Conservation (phyloP, 2,113 vertebrate genomes). For the Brachyistius frenatus region DNA sequence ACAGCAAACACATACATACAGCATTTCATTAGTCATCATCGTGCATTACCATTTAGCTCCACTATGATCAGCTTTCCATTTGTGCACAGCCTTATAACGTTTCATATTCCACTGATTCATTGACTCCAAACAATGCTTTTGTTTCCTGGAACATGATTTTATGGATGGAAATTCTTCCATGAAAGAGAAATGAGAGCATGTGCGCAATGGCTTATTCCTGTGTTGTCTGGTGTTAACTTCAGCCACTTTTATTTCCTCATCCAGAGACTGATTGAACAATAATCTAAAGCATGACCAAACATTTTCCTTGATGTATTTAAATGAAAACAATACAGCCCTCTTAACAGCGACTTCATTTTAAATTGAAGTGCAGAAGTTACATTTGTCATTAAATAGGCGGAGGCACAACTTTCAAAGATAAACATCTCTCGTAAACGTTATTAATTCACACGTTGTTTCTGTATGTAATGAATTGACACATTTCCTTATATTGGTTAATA, state of each 20-base stretch:
- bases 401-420: not conserved
- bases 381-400: not conserved
- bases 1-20: too few relatives aligned
- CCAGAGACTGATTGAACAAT: not conserved
- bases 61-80: constrained; percentile 35
- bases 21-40: constrained; percentile 18
- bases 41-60: constrained; percentile 6
- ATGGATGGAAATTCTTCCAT: constrained; percentile 51
- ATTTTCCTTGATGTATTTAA: constrained; percentile 18
- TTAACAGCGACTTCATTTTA: not conserved
- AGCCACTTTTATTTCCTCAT: not conserved
- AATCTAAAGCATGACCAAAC: not conserved
- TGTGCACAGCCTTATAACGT: constrained; percentile 27
- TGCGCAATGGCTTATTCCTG: constrained; percentile 15
- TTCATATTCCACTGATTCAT: constrained; percentile 53
- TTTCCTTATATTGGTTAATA: too few relatives aligned
- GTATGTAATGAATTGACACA: not conserved
- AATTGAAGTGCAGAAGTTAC: not conserved
- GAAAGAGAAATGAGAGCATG: constrained; percentile 22
- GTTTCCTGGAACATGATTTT: constrained; percentile 56
- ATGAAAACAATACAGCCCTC: constrained; percentile 15
- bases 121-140: constrained; percentile 44
- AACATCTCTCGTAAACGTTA: not conserved
- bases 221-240: constrained; percentile 44
- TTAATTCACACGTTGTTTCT: not conserved